These are phyloP conservation scores for Patiria pectinifera DNA, from an alignment of 53 echinoderm and acorn worm species.

Conservation along the genomic window DNA sequence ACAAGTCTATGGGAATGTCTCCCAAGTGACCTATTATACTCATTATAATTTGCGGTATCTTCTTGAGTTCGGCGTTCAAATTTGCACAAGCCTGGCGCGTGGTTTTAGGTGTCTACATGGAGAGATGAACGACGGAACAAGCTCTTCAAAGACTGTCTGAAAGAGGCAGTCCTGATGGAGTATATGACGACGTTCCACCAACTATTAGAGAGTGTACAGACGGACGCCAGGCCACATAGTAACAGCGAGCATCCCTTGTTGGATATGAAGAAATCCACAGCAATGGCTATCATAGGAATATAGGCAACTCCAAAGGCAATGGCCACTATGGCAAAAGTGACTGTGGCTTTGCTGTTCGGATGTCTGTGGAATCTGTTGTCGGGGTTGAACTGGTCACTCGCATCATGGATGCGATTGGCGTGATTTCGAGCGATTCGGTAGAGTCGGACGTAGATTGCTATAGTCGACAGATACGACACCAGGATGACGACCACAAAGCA, in stretches of 20 bases:
- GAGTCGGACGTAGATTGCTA: conserved; percentile 10
- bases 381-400: not conserved
- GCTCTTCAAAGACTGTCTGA: conserved; percentile 5
- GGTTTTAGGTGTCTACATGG: too few relatives aligned
- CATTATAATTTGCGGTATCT: too few relatives aligned
- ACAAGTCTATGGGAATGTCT: too few relatives aligned
- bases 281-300: conserved; percentile 2
- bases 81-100: too few relatives aligned
- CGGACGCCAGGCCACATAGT: not conserved
- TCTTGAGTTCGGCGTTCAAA: too few relatives aligned
- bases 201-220: conserved; percentile 5
- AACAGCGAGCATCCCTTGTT: not conserved
- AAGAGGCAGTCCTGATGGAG: conserved; percentile 22
- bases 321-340: conserved; percentile 9
- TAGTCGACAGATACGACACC: not conserved
- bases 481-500: not conserved
- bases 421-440: conserved; percentile 9
- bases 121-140: not conserved
- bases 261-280: not conserved
- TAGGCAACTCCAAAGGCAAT: conserved; percentile 19
- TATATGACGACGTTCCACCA: conserved; percentile 44
- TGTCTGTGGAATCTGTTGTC: not conserved
- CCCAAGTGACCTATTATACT: too few relatives aligned
- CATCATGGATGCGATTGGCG: not conserved
- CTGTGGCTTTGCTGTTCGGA: not conserved